These are phyloP conservation scores for Tokudaia tokunoshimensis DNA, from an alignment of 2,797 vertebrate genomes.

Conservation along the genomic window DNA sequence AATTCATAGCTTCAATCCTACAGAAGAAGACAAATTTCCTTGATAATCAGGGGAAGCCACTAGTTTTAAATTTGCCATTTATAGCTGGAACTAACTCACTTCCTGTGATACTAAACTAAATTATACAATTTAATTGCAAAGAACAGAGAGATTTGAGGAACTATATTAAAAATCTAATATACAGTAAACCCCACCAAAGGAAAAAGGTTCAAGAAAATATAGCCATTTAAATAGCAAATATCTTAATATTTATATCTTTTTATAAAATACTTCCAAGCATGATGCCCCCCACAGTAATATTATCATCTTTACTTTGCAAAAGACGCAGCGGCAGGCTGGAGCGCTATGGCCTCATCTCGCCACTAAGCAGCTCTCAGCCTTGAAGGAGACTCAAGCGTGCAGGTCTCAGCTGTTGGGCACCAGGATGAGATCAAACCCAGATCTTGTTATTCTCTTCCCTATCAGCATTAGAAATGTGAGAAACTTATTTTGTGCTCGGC, in stretches of 20 bases:
- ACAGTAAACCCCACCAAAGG: slow-evolving; percentile 24
- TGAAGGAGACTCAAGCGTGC: background rate
- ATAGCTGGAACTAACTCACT: slow-evolving; percentile 47
- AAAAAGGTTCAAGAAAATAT: slow-evolving; percentile 36
- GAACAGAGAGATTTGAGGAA: slow-evolving; percentile 40
- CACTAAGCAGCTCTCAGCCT: background rate
- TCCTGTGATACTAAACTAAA: slow-evolving; percentile 17
- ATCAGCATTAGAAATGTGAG: background rate
- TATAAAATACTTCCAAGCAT: background rate
- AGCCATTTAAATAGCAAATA: slow-evolving; percentile 30
- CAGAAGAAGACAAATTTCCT: slow-evolving; percentile 63
- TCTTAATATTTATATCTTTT: background rate
- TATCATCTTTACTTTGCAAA: background rate
- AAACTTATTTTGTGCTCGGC: background rate
- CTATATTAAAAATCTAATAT: slow-evolving; percentile 27
- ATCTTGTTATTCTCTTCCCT: background rate
- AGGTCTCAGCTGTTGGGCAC: background rate
- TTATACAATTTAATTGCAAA: slow-evolving; percentile 28
- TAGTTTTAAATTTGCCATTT: slow-evolving; percentile 58
- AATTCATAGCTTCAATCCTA: slow-evolving; percentile 21
- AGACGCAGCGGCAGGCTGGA: background rate
- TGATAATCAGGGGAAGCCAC: slow-evolving; percentile 41
- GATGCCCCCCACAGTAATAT: background rate
- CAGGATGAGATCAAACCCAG: background rate
- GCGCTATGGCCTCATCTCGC: background rate